These are phyloP conservation scores for Dryobota labecula DNA, from an alignment of 2,888 invertebrate genomes.

Conservation along the genomic window DNA sequence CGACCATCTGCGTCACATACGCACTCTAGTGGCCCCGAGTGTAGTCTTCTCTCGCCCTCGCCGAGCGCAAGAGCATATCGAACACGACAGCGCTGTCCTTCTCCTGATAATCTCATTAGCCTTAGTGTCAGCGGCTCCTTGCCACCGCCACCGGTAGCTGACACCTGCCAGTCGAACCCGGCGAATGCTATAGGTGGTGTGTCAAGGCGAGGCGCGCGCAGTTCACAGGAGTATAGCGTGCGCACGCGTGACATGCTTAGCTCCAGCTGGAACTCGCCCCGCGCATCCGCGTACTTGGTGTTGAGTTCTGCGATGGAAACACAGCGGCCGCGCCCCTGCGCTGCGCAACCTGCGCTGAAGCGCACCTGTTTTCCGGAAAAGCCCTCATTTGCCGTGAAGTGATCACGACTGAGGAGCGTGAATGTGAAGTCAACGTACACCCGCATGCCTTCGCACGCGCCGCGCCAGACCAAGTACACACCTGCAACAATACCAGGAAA, in stretches of 20 bases:
- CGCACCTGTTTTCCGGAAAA: constrained; percentile 94
- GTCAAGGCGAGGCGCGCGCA: constrained; percentile 91
- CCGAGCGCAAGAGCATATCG: constrained; percentile 93
- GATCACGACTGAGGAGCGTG: constrained; percentile 94
- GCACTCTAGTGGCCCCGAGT: constrained; percentile 93
- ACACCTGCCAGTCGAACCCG: constrained; percentile 95
- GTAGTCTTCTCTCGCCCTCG: constrained; percentile 92
- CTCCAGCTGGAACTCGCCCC: constrained; percentile 95
- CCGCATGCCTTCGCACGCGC: constrained; percentile 93
- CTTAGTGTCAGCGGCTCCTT: constrained; percentile 90
- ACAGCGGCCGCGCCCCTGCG: constrained; percentile 94
- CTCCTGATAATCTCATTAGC: constrained; percentile 94
- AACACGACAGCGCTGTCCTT: constrained; percentile 94
- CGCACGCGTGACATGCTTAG: constrained; percentile 94
- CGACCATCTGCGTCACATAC: constrained; percentile 93
- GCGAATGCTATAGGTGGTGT: constrained; percentile 93
- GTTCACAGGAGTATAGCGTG: constrained; percentile 94
- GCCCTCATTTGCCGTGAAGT: constrained; percentile 95
- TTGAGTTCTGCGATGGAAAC: constrained; percentile 93
- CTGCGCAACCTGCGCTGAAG: constrained; percentile 92
- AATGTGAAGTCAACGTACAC: constrained; percentile 95
- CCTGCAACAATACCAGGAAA: constrained; percentile 87
- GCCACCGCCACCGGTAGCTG: constrained; percentile 91
- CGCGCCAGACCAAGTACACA: constrained; percentile 94
- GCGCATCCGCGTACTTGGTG: constrained; percentile 94